Evolutionary conservation across 2,888 invertebrate species (phyloP).

Genomic region (Drosophila colorata): DNA sequence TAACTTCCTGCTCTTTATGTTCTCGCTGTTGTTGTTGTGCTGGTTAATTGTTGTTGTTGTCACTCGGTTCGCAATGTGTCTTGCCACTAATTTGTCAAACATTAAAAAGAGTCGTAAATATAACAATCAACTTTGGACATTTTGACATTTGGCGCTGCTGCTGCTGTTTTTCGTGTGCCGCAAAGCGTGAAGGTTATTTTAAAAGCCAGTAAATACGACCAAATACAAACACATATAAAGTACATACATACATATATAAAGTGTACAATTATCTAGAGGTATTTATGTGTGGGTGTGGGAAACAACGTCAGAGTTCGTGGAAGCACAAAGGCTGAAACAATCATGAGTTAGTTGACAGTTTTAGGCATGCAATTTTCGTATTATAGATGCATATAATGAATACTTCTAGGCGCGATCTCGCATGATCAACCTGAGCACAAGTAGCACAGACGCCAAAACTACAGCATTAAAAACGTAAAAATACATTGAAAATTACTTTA

Average conservation of each 20-base stretch:
- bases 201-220: conserved; percentile 6
- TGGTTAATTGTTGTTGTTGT: conserved; percentile 33
- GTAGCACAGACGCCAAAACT: not conserved
- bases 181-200: conserved; percentile 69
- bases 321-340: conserved; percentile 22
- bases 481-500: not conserved
- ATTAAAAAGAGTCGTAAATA: conserved; percentile 78
- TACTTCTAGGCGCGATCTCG: not conserved
- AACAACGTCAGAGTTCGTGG: conserved; percentile 13
- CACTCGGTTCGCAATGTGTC: conserved; percentile 49
- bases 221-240: conserved; percentile 15
- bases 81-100: conserved; percentile 76
- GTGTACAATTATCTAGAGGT: not conserved
- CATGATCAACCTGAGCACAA: conserved; percentile 2
- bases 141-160: conserved; percentile 66
- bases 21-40: conserved; percentile 35
- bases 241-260: conserved; percentile 10
- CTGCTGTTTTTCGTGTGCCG: conserved; percentile 43
- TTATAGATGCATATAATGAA: not conserved
- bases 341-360: conserved; percentile 24
- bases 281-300: conserved; percentile 37
- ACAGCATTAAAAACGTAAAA: not conserved
- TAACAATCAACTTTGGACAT: conserved; percentile 77
- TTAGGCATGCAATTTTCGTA: not conserved
- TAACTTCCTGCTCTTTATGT: conserved; percentile 65